Evolutionary conservation across 2,888 invertebrate genomes (phyloP), one percentile per base, ranked within the genome.

Genomic region (Polietes domitor): DNA sequence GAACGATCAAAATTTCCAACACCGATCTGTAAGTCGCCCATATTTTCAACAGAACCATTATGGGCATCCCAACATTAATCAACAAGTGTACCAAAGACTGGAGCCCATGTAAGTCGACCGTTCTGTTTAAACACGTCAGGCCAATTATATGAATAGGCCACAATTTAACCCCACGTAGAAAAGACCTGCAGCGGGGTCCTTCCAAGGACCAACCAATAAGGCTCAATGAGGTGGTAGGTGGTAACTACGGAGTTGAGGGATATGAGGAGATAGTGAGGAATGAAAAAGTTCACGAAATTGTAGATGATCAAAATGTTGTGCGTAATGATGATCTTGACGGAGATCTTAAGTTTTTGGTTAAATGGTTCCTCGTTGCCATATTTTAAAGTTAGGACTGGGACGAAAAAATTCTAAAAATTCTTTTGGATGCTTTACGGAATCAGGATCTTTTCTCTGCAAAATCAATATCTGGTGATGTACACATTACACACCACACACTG

Each of bases 71-170:
- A 5, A 41, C 15, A 41, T 12, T 41, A 12, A 41, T 12, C 41
- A 4, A 41, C 41, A 41, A 41, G 10, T 41, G 12, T 41, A 12
- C 6, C 61, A 63, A 9, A 32, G 32, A 6, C 17, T 17, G 3
- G 26, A 63, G 9, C 61, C 61, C 32, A 32, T 63, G 61, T 15
- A 63, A 17, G 28, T 63, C 2, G 61, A 63, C 21, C 61, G 26
- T 24, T 63, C 61, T 15, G 7, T 63, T 24, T 32, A 63, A 24
- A 63, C 61, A 6, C 19, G 26, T 21, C 28, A 63, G 32, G 61
- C 26, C 6, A 63, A 63, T 63, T 63, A 63, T 17, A 63, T 63
- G 61, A 63, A 63, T 63, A 28, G 28, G 7, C 61, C 61, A 24
- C 24, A 55, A 15, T 32, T 32, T 63, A 63, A 63, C n/a, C 17